A percentile compares a stretch with the other conserved stretches of the same genome.
These are phyloP conservation scores for Manacus vitellinus DNA, from an alignment of 2,113 vertebrate species.

Conservation along the genomic window DNA sequence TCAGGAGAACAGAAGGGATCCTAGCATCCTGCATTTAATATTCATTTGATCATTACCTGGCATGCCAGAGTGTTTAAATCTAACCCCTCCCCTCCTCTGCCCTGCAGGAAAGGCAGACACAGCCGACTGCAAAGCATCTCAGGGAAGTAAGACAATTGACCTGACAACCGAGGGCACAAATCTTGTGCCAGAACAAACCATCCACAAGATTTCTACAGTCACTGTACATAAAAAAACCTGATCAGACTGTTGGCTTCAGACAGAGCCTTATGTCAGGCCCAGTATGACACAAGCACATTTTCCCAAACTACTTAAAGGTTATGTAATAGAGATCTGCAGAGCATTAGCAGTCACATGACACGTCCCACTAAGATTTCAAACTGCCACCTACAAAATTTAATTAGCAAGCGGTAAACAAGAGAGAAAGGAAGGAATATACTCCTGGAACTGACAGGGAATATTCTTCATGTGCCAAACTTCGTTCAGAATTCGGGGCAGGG, in stretches of 20 bases:
- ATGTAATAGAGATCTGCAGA: slow-evolving; percentile 69
- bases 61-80: not conserved
- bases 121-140: not conserved
- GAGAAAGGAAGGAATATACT: not conserved
- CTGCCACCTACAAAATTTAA: slow-evolving; percentile 56
- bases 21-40: not conserved
- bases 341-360: slow-evolving; percentile 59
- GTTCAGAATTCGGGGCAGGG: not conserved
- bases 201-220: slow-evolving; percentile 40
- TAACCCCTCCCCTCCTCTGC: not conserved
- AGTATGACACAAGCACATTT: slow-evolving; percentile 61
- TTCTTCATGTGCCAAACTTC: not conserved
- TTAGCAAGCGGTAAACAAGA: slow-evolving; percentile 47
- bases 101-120: not conserved
- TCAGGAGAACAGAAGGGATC: not conserved
- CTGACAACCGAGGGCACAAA: not conserved
- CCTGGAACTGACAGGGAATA: not conserved
- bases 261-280: slow-evolving; percentile 50
- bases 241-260: slow-evolving; percentile 30
- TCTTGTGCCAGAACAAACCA: slow-evolving; percentile 29
- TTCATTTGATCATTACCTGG: not conserved
- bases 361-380: slow-evolving; percentile 63
- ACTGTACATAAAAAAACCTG: not conserved
- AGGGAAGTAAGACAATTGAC: not conserved
- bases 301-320: slow-evolving; percentile 69